Evolutionary conservation across 2,888 invertebrate genomes (phyloP).

Genomic region (Phragmatobia fuliginosa): DNA sequence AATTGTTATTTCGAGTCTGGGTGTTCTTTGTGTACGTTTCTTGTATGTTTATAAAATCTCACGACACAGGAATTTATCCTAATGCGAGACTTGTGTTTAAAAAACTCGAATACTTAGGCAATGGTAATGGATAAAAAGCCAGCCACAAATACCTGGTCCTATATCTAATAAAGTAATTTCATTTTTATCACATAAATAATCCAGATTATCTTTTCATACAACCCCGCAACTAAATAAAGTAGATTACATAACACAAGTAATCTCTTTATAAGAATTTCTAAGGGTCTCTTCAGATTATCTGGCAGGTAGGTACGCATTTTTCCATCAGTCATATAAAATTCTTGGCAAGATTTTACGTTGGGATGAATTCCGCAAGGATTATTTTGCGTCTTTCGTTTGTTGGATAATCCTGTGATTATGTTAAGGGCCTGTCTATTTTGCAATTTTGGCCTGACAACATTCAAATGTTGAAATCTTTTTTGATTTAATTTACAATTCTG

Average conservation of each 20-base stretch:
- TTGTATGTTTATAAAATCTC: too few species aligned
- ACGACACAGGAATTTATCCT: too few species aligned
- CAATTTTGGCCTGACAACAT: constrained; percentile 5
- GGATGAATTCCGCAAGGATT: constrained; percentile 14
- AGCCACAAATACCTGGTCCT: too few species aligned
- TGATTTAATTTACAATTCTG: neutral
- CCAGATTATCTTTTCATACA: neutral
- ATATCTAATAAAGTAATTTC: too few species aligned
- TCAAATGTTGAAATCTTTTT: neutral
- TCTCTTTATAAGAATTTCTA: constrained; percentile 1
- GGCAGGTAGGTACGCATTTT: constrained; percentile 9
- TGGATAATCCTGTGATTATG: constrained; percentile 32
- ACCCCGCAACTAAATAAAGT: neutral
- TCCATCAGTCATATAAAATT: constrained; percentile 22
- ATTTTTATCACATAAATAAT: constrained; percentile 3
- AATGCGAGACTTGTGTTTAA: too few species aligned
- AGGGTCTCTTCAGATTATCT: constrained; percentile 20
- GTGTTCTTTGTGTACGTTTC: too few species aligned
- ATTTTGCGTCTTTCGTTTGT: constrained; percentile 17
- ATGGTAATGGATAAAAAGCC: too few species aligned
- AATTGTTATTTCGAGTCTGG: too few species aligned
- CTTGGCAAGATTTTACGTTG: constrained; percentile 17
- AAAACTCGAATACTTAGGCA: too few species aligned
- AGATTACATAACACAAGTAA: neutral
- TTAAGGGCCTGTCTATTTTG: constrained; percentile 31